Evolutionary conservation across 2,888 invertebrate species (phyloP), one percentile per base, ranked within the genome.

Genomic region (Julus scandinavius): DNA sequence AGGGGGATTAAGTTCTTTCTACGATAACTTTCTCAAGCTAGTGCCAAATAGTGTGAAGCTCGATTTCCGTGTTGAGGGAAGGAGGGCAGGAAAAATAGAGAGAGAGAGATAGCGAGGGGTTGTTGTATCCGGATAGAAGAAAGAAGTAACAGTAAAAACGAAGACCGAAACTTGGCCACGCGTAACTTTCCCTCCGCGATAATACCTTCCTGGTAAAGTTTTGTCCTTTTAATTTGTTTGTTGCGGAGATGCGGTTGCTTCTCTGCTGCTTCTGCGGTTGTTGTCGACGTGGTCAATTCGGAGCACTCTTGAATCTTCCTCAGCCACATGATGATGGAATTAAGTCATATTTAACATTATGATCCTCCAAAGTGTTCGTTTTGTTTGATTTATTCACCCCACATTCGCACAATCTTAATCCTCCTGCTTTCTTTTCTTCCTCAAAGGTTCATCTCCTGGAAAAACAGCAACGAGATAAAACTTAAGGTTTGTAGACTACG

Each of bases 361-460:
- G 40, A 49, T 85, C 85, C 85, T 85, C 85, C 41, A 20, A 85
- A 72, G 29, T 72, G 72, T 72, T 72, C 72, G 72, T 72, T 72
- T 72, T 15, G 13, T 85, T 49, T 49, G 41, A 85, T 85, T 85
- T 49, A 85, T 41, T 85, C 49, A 49, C 49, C 49, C 41, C 85
- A 7, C 85, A 85, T 7, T 40, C 17, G 17, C 45, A 41, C 85
- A 17, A 9, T 9, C 58, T 80, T 90, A 89, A 87, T 94, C 95
- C 92, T 95, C 95, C 91, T 94, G 94, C 93, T 95, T 95, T 94
- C 95, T 94, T 92, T 95, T 95, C 93, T 95, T 95, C 91, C 95
- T 93, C 89, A 94, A 94, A 90, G 95, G 93, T 90, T 94, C 92
- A 90, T 93, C 93, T 92, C 50, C 88, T 88, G 49, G 54, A 45